Conservation (phyloP, 2,888 invertebrate genomes). For the Tetrapedia diversipes region DNA sequence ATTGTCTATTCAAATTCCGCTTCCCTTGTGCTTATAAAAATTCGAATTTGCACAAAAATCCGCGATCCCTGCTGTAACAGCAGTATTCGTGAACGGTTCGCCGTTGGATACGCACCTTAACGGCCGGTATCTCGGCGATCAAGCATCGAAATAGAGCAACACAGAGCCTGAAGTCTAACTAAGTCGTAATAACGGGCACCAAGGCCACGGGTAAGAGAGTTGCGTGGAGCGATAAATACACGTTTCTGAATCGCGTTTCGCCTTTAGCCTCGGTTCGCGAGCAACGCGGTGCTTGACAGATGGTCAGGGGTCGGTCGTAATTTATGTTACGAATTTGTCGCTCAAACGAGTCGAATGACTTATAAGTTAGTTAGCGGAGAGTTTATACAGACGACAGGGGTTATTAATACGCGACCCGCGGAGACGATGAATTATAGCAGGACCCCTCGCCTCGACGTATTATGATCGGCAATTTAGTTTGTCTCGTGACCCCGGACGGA, state of each 20-base stretch:
- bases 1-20: no score
- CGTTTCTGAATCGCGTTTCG: slow-evolving; percentile 38
- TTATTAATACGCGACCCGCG: slow-evolving; percentile 49
- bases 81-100: no score
- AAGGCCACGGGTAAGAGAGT: slow-evolving; percentile 2
- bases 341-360: slow-evolving; percentile 52
- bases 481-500: slow-evolving; percentile 50
- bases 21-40: no score
- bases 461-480: slow-evolving; percentile 58
- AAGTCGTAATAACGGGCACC: neutral
- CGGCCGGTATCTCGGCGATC: slow-evolving; percentile 2
- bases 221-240: slow-evolving; percentile 52
- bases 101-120: no score
- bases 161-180: no score
- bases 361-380: slow-evolving; percentile 60
- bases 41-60: no score
- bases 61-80: no score
- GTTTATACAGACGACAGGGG: slow-evolving; percentile 50
- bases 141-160: neutral
- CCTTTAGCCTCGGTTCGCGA: slow-evolving; percentile 35
- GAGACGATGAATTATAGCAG: slow-evolving; percentile 48
- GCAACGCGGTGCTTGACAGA: slow-evolving; percentile 28
- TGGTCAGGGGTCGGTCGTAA: slow-evolving; percentile 59
- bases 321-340: slow-evolving; percentile 61
- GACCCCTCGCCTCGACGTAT: slow-evolving; percentile 29